These are phyloP conservation scores for Corythornis leucogaster DNA, from an alignment of 2,797 vertebrate species.

Conservation along the genomic window DNA sequence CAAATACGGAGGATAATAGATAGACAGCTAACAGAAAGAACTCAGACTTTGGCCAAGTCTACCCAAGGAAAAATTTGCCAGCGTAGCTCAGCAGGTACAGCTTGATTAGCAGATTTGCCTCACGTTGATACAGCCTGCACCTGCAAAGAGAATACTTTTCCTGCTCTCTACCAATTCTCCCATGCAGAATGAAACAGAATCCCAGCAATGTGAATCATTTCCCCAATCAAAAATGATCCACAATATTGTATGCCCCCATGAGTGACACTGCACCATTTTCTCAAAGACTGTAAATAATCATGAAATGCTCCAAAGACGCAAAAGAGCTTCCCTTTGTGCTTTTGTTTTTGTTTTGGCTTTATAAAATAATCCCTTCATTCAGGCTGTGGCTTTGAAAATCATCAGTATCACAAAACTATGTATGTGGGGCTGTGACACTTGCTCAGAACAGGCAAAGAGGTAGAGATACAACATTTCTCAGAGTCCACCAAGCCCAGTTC, in stretches of 20 bases:
- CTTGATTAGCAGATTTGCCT: conserved; percentile 26
- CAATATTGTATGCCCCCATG: background rate
- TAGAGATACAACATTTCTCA: background rate
- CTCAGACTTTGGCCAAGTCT: background rate
- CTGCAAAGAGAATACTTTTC: background rate
- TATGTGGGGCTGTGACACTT: background rate
- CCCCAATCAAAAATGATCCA: background rate
- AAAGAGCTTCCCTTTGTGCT: background rate
- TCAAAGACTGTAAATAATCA: conserved; percentile 1
- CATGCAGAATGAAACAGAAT: background rate
- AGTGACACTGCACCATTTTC: background rate
- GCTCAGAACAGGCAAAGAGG: background rate
- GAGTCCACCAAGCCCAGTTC: background rate
- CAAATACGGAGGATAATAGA: background rate
- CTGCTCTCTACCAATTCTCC: background rate
- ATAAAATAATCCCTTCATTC: background rate
- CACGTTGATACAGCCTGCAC: background rate
- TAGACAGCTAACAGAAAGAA: background rate
- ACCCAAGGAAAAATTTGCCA: background rate
- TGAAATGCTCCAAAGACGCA: conserved; percentile 5
- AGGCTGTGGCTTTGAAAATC: background rate
- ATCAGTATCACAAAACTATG: background rate
- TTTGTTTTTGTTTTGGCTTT: background rate
- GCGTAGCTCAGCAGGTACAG: conserved; percentile 4
- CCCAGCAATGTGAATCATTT: conserved; percentile 3